Base-by-base conservation (phyloP, 2,888 invertebrate genomes). In the Argyresthia goedartella region DNA sequence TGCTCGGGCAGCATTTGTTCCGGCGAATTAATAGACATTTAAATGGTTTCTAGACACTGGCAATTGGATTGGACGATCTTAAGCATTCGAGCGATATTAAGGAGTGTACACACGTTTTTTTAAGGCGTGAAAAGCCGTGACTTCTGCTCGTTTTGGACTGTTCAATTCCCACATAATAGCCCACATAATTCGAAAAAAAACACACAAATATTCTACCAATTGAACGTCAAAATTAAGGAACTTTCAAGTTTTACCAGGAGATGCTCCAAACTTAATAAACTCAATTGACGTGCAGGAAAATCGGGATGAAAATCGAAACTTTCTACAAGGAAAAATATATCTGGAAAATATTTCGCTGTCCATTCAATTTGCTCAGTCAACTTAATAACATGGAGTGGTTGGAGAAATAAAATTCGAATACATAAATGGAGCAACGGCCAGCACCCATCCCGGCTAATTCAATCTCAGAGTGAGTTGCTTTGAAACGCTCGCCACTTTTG, bases 31-130 rank as follows among this genome's bases (percentile, higher is more conserved):
- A 46, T 46, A 46, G 46, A 25, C 25, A 16, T 46, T 16, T 46
- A 46, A 46, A 46, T 46, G 46, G 46, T 11, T 33, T n/a, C 46
- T 33, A 33, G 11, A 10, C 25, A 25, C 46, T 46, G 46, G 25
- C 46, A 46, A 46, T 46, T 46, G 46, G 46, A 46, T 46, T 46
- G 46, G 46, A 46, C n/a, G 46, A 46, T 46, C 46, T 46, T 46
- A 42, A 9, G 25, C 8, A 34, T n/a, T 42, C 9, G 39, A 8
- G 10, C 39, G 39, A n/a, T n/a, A 9, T 11, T 6, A n/a, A 8
- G 39, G 39, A 9, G 9, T 39, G 39, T n/a, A 39, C 39, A 4
- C 39, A 11, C 10, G 3, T 4, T 39, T 39, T 39, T 25, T 25
- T 2, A 25, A 25, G n/a, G n/a, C n/a, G n/a, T n/a, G n/a, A n/a